Percentiles rank a stretch among this genome's conserved stretches.
phyloP scores from a whole-genome alignment of 2,797 vertebrate species.

The Euthynnus affinis region DNA sequence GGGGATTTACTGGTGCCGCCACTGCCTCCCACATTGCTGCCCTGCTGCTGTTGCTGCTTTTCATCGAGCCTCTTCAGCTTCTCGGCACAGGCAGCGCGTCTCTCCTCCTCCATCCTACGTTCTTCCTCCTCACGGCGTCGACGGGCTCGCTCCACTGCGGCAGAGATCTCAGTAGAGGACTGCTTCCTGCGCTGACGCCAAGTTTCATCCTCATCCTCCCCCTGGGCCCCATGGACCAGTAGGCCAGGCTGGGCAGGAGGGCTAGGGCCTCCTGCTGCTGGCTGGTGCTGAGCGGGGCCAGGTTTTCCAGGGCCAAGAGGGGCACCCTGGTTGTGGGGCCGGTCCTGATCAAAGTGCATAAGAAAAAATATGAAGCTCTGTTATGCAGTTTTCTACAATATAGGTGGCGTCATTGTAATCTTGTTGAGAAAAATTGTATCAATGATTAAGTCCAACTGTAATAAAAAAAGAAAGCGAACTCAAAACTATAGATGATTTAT shows the following conservation, averaged over 20 bases:
- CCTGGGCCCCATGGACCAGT: conserved; percentile 77
- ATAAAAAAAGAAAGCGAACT: conserved; percentile 35
- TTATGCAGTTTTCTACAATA: neutral
- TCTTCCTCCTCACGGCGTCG: conserved; percentile 94
- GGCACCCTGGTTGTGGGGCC: conserved; percentile 77
- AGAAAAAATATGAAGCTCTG: conserved; percentile 12
- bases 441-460: conserved; percentile 45
- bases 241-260: conserved; percentile 71
- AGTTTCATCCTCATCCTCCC: conserved; percentile 94
- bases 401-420: neutral
- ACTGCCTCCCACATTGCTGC: conserved; percentile 52
- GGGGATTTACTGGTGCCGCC: conserved; percentile 78
- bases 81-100: conserved; percentile 93
- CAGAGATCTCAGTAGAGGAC: conserved; percentile 93
- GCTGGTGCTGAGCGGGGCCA: conserved; percentile 72
- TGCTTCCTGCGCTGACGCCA: conserved; percentile 95
- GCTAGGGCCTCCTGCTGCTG: conserved; percentile 71
- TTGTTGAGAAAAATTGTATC: conserved; percentile 14
- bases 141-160: conserved; percentile 92
- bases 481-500: conserved; percentile 63
- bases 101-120: conserved; percentile 94
- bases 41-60: conserved; percentile 89
- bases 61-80: conserved; percentile 95
- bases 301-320: conserved; percentile 71
- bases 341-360: conserved; percentile 74